A percentile compares a stretch with the other conserved stretches of the same genome.
These are phyloP conservation scores for Theonella swinhoei DNA, from an alignment of 37 sponge, comb jelly and placozoan species.

Conservation along the genomic window DNA sequence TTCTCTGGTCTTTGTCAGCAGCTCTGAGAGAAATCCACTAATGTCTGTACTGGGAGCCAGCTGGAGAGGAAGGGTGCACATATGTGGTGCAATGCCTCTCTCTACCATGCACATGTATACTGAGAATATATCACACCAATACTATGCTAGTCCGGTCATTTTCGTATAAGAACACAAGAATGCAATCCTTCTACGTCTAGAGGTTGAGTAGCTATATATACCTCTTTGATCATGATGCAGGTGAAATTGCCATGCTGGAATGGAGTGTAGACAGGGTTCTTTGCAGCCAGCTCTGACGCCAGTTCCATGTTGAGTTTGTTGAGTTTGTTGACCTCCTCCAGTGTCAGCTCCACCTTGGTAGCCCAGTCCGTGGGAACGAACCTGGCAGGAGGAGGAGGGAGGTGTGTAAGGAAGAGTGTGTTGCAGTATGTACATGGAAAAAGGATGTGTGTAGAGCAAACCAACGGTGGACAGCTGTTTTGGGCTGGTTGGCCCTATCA, in stretches of 20 bases:
- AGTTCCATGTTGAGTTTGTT: slow-evolving; percentile 76
- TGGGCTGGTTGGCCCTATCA: too few species aligned
- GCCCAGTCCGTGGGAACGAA: slow-evolving; percentile 69
- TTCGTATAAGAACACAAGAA: too few species aligned
- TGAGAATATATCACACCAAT: too few species aligned
- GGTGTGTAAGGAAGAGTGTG: neutral
- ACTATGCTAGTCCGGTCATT: too few species aligned
- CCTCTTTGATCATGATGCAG: slow-evolving; percentile 74
- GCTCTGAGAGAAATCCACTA: slow-evolving; percentile 32
- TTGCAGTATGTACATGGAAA: neutral
- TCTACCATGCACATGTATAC: neutral
- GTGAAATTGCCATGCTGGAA: slow-evolving; percentile 91
- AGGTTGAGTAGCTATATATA: too few species aligned
- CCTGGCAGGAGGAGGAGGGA: slow-evolving; percentile 30
- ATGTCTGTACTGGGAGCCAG: slow-evolving; percentile 40
- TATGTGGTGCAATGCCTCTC: neutral
- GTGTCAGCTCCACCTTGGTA: slow-evolving; percentile 66
- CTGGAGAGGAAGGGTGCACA: slow-evolving; percentile 12
- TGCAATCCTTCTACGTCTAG: neutral
- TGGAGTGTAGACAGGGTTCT: slow-evolving; percentile 50
- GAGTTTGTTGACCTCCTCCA: slow-evolving; percentile 72
- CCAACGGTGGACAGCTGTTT: too few species aligned
- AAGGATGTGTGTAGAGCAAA: neutral
- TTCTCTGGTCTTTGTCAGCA: slow-evolving; percentile 37
- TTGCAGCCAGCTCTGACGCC: slow-evolving; percentile 13